Base-by-base conservation (phyloP, 2,113 vertebrate species). In the Saguinus midas region DNA sequence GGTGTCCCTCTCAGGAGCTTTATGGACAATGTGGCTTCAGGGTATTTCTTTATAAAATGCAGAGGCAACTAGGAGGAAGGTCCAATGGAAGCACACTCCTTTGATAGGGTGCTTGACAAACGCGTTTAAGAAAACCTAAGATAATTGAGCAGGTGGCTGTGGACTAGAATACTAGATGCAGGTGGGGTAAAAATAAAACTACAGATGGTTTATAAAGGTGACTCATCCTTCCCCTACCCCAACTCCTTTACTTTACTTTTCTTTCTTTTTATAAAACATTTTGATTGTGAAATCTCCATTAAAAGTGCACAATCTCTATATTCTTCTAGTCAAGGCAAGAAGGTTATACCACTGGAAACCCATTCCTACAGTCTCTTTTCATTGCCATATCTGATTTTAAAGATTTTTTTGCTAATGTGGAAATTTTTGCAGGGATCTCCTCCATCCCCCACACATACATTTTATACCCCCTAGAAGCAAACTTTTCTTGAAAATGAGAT, bases 161-260 rank as follows among this genome's bases (percentile, higher is more conserved):
- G 87, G 80, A 66, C 76, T 90, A 85, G 76, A 81, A 6, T 45
- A 82, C 75, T 43, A 75, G 83, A 40, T 13, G 43, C 80, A 91
- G 92, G 87, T 87, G 57, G 21, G 50, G 78, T 82, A 84, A 94
- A 84, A 90, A 90, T 70, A 94, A 87, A 92, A 82, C 57, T 35
- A 87, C 92, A 97, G 95, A 92, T 94, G 94, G 70, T 35, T 76
- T 90, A 76, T 8, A 78, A 37, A 14, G 17, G 57, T 90, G 95
- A 92, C 90, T 97, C 91, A 95, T 92, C 23, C 95, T 64, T 16
- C 55, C 25, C 10, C 14, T 43, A 52, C 37, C 50, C 10, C 37
- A 81, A 61, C 40, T 72, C 25, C 32, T 93, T 86, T 57, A 57
- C 14, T 52, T 70, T 40, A 29, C 55, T 61, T 35, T 20, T 18